phyloP scores from a whole-genome alignment of 2,113 vertebrate species.

The Scolopax mira region DNA sequence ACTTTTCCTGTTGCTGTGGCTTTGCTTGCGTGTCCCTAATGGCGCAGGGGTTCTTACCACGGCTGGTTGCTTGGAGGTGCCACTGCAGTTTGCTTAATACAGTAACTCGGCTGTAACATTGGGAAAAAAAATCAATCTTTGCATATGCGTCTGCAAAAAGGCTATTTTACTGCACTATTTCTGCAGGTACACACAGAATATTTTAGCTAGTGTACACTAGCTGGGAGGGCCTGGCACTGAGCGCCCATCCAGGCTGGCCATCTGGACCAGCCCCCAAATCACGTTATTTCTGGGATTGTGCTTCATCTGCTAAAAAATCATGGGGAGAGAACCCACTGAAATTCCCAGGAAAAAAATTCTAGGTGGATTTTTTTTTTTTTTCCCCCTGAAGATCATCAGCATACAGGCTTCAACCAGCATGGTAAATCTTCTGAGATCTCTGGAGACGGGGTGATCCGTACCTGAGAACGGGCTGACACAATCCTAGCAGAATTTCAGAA shows the following conservation, averaged over 20 bases:
- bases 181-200: background rate
- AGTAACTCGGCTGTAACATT: constrained; percentile 47
- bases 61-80: constrained; percentile 48
- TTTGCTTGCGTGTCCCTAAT: constrained; percentile 54
- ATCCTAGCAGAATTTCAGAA: background rate
- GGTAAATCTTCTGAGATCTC: background rate
- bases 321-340: background rate
- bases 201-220: background rate
- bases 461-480: background rate
- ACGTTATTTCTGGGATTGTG: background rate
- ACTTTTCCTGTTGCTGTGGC: constrained; percentile 21
- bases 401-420: background rate
- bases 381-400: background rate
- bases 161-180: background rate
- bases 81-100: constrained; percentile 40
- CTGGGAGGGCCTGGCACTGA: background rate
- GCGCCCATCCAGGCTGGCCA: background rate
- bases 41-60: constrained; percentile 13
- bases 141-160: background rate
- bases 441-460: background rate
- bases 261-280: background rate
- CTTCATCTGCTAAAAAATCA: background rate
- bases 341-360: background rate
- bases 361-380: background rate
- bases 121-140: background rate